Evolutionary conservation across 2,888 invertebrate species (phyloP).

Genomic region (Stenotaenia linearis): DNA sequence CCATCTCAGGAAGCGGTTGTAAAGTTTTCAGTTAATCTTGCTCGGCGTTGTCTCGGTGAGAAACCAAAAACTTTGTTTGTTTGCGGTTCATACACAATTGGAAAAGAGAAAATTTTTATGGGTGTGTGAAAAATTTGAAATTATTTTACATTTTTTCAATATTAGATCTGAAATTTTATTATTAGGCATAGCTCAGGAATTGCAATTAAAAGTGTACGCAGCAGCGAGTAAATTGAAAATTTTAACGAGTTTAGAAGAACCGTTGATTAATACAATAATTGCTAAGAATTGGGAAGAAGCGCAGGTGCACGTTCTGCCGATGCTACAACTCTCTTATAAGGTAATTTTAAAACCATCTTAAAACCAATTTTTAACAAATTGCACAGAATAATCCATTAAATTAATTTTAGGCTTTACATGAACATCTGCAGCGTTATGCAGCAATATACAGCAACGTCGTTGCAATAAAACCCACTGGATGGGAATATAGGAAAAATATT

Average conservation of each 20-base stretch:
- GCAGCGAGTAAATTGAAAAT: constrained; percentile 58
- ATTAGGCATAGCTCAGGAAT: constrained; percentile 58
- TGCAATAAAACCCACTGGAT: constrained; percentile 69
- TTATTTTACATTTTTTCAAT: not conserved
- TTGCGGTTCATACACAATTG: constrained; percentile 68
- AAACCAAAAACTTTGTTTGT: constrained; percentile 51
- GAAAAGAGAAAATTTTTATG: constrained; percentile 51
- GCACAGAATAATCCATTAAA: too few species aligned
- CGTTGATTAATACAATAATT: constrained; percentile 44
- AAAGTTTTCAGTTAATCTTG: constrained; percentile 54
- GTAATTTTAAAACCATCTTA: constrained; percentile 48
- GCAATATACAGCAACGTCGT: constrained; percentile 56
- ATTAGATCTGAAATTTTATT: too few species aligned
- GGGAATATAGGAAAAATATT: constrained; percentile 54
- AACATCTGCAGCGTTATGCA: constrained; percentile 55
- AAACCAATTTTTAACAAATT: too few species aligned
- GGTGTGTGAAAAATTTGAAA: constrained; percentile 39
- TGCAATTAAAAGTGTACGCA: constrained; percentile 61
- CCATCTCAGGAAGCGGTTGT: constrained; percentile 62
- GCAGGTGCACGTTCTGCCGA: constrained; percentile 63
- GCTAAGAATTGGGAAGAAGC: constrained; percentile 52
- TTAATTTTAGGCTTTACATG: constrained; percentile 53
- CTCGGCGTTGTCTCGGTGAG: constrained; percentile 42
- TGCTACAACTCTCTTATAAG: constrained; percentile 59
- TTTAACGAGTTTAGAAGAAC: constrained; percentile 49